These are phyloP conservation scores for Furcifer pardalis DNA, from an alignment of 2,797 vertebrate species.

Conservation along the genomic window DNA sequence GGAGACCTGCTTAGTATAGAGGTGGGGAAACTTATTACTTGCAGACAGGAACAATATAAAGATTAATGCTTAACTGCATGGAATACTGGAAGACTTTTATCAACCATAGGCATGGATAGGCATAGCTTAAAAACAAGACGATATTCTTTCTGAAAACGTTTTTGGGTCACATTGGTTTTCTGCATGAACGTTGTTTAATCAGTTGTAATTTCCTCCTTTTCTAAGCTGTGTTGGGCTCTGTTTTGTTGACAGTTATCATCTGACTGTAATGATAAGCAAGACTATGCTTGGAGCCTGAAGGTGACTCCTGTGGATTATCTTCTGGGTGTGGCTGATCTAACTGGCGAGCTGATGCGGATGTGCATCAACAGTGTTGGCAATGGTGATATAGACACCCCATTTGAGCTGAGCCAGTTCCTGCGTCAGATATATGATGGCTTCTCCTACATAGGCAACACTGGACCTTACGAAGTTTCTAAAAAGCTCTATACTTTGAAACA, in stretches of 20 bases:
- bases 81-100: neutral
- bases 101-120: neutral
- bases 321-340: slow-evolving; percentile 94
- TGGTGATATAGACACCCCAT: slow-evolving; percentile 97
- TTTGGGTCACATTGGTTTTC: neutral
- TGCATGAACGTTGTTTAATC: neutral
- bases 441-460: slow-evolving; percentile 95
- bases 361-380: slow-evolving; percentile 97
- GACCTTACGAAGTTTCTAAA: slow-evolving; percentile 97
- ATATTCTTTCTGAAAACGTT: neutral
- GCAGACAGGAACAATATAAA: neutral
- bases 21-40: neutral
- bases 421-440: slow-evolving; percentile 96
- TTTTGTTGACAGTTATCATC: slow-evolving; percentile 63
- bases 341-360: slow-evolving; percentile 96
- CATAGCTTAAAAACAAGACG: neutral
- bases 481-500: slow-evolving; percentile 95
- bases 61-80: neutral
- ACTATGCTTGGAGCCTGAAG: slow-evolving; percentile 83
- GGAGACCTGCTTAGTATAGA: neutral
- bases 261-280: slow-evolving; percentile 50
- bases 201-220: slow-evolving; percentile 2
- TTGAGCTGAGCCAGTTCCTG: slow-evolving; percentile 94
- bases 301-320: slow-evolving; percentile 94
- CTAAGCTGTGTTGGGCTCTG: neutral